A percentile compares a stretch with the other conserved stretches of the same genome.
Conservation (phyloP, 2,113 vertebrate genomes). For the Ammodramus savannarum region DNA sequence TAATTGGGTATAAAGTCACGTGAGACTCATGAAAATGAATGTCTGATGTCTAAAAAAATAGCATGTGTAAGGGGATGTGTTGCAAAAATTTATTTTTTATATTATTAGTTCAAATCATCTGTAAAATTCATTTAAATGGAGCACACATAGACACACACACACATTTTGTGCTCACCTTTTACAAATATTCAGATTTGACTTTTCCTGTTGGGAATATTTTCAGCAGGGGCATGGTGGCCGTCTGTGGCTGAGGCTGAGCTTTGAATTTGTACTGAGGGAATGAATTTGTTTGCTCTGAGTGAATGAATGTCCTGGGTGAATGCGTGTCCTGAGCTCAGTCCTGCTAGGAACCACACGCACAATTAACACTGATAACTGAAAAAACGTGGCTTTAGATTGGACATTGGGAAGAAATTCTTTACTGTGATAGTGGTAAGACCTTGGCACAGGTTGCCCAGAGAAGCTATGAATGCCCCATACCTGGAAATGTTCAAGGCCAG, state of each 20-base stretch:
- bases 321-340: neutral
- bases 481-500: neutral
- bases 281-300: neutral
- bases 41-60: neutral
- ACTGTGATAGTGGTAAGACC: too few relatives aligned
- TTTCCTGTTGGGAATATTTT: neutral
- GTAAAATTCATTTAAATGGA: neutral
- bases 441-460: too few relatives aligned
- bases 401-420: neutral
- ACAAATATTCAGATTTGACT: neutral
- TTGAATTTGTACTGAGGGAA: neutral
- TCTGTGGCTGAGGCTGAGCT: neutral
- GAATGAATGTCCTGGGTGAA: neutral
- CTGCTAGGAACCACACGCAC: too few relatives aligned
- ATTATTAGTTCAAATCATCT: neutral
- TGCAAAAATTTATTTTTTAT: neutral
- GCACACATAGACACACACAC: neutral
- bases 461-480: neutral
- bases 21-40: neutral
- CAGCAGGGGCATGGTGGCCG: neutral
- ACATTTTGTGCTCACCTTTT: neutral
- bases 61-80: accelerated
- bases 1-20: neutral
- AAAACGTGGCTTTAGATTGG: accelerated
- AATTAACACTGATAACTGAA: neutral